phyloP scores from a whole-genome alignment of 2,797 vertebrate genomes.

The Nannoperca obscura region DNA sequence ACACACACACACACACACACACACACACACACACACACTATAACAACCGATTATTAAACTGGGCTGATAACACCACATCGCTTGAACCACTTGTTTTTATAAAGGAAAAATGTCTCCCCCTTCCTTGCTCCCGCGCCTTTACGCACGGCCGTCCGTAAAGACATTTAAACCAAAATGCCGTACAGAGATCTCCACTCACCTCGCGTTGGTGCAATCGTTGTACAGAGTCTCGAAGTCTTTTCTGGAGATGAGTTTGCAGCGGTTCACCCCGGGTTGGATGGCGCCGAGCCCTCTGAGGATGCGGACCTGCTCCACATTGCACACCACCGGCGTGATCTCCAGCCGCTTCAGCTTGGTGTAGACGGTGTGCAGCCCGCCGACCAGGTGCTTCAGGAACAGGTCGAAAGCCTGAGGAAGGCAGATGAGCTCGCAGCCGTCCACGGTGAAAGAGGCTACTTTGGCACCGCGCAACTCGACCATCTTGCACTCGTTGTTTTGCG shows the following conservation, averaged over 20 bases:
- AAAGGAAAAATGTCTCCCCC: constrained; percentile 66
- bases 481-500: constrained; percentile 99
- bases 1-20: not conserved
- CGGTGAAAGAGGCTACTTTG: constrained; percentile 98
- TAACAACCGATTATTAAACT: not conserved
- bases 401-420: constrained; percentile 99
- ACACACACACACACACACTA: not conserved
- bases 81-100: constrained; percentile 25
- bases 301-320: constrained; percentile 99
- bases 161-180: constrained; percentile 32
- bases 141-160: constrained; percentile 62
- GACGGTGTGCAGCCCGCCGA: constrained; percentile 98
- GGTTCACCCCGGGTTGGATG: constrained; percentile 98
- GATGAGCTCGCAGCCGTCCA: constrained; percentile 98
- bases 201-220: constrained; percentile 99
- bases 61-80: not conserved
- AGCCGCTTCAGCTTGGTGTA: constrained; percentile 99
- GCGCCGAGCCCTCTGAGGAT: constrained; percentile 97
- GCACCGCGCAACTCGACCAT: constrained; percentile 98
- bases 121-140: constrained; percentile 69
- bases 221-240: constrained; percentile 99
- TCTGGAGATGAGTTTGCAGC: constrained; percentile 98
- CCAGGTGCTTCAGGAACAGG: constrained; percentile 99
- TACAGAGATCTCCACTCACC: constrained; percentile 82
- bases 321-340: constrained; percentile 99